phyloP scores from a whole-genome alignment of 1,140 invertebrate species.

The Monomorium pharaonis region DNA sequence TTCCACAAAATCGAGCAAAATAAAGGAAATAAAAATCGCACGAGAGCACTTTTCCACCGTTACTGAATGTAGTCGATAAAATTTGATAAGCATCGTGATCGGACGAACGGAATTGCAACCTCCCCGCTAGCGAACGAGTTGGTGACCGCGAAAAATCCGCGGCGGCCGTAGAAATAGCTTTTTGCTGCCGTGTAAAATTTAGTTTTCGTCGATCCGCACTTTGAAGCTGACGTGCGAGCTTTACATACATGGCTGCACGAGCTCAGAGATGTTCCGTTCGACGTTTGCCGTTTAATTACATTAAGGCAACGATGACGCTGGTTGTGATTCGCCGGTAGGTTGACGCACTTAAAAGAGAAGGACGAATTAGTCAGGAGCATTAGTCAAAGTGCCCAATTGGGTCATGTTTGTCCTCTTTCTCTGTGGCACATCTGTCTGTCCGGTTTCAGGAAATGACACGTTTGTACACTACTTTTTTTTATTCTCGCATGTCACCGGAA shows the following conservation, averaged over 20 bases:
- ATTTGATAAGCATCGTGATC: conserved; percentile 50
- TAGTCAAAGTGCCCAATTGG: conserved; percentile 67
- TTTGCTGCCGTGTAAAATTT: conserved; percentile 37
- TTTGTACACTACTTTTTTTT: conserved; percentile 48
- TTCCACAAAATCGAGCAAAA: conserved; percentile 9
- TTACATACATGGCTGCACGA: conserved; percentile 23
- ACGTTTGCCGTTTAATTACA: conserved; percentile 21
- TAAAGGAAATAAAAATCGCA: conserved; percentile 27
- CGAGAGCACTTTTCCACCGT: not conserved
- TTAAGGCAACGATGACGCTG: not conserved
- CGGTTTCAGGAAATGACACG: conserved; percentile 68
- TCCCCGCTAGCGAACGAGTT: conserved; percentile 26
- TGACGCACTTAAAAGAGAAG: not conserved
- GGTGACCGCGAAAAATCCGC: conserved; percentile 45
- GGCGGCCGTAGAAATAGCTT: conserved; percentile 43
- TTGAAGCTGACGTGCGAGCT: not conserved
- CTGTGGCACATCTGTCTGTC: conserved; percentile 48
- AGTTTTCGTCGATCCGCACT: conserved; percentile 20
- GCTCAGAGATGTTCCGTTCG: not conserved
- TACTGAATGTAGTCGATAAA: conserved; percentile 30
- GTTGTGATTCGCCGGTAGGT: not conserved
- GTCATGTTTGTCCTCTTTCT: conserved; percentile 53
- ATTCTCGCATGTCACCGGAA: conserved; percentile 68
- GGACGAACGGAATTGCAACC: conserved; percentile 23
- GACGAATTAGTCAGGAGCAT: not conserved